phyloP scores from a whole-genome alignment of 2,797 vertebrate species.

The Cryptoprocta ferox region DNA sequence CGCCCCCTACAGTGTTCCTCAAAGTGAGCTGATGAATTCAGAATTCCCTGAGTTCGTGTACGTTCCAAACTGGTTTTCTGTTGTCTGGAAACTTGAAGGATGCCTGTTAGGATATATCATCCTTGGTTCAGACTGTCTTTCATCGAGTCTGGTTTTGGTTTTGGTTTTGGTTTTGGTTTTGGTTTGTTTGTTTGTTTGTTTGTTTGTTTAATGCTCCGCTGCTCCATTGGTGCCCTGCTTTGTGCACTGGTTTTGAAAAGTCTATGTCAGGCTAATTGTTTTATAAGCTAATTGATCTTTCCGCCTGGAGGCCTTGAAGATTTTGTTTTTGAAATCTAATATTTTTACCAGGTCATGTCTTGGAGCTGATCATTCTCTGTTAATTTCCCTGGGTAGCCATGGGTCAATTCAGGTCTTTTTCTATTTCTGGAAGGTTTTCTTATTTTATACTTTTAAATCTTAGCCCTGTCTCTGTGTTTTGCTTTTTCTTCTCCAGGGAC shows the following conservation, averaged over 20 bases:
- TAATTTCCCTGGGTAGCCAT: slow-evolving; percentile 24
- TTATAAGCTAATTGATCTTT: slow-evolving; percentile 42
- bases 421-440: slow-evolving; percentile 16
- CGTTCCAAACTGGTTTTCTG: background rate
- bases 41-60: background rate
- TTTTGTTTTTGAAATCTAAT: slow-evolving; percentile 58
- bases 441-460: slow-evolving; percentile 34
- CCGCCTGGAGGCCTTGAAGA: background rate
- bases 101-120: background rate
- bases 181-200: background rate
- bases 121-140: background rate
- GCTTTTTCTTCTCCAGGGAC: background rate
- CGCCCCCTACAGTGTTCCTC: background rate
- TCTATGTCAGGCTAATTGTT: background rate
- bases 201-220: background rate
- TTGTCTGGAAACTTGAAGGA: background rate
- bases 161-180: background rate
- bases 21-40: background rate
- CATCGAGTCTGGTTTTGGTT: background rate
- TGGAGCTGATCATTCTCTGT: slow-evolving; percentile 31
- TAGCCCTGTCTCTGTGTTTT: background rate
- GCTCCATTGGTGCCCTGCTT: background rate
- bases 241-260: slow-evolving; percentile 31
- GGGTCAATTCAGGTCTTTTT: background rate
- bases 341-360: background rate